Base-by-base conservation (phyloP, 2,797 vertebrate genomes). In the Gastrophryne carolinensis region DNA sequence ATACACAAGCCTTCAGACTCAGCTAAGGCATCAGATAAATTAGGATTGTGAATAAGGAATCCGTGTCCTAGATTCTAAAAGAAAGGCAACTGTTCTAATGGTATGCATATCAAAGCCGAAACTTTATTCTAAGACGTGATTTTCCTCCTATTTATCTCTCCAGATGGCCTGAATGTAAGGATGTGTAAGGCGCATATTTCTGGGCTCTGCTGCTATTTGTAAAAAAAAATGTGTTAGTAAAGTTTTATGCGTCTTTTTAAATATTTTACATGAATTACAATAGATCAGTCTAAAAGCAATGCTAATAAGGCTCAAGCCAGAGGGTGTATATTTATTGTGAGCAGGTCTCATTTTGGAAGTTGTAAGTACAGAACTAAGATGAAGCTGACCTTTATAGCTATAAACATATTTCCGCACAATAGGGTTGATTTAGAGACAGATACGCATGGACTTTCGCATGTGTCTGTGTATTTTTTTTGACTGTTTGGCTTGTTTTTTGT, bases 91-190 rank as follows among this genome's bases (percentile, higher is more conserved):
- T 24, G 11, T 54, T 29, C 29, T 5, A 30, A 21, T 49, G 27
- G 26, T 19, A 24, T 26, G 41, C 2, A 64, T 29, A 17, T n/a
- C 30, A 35, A 10, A 60, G 19, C 4, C 34, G 21, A 23, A 32
- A 21, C 11, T 10, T 34, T 32, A 34, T 35, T 53, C 23, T 67
- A n/a, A 21, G 30, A 15, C 10, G 10, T 34, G 52, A 35, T 67
- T 27, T 52, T 9, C 21, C 54, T 50, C 49, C 13, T 11, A 52
- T 53, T 34, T 54, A n/a, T 34, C 12, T 47, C 37, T 70, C 35
- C 53, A 70, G 53, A 49, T 70, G 67, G 35, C 11, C 19, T 24
- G 26, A 60, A 60, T 70, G 53, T 56, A 34, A 70, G 37, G 26
- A 70, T 23, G 17, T 32, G n/a, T 47, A 70, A 47, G 9, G 27